Base-by-base conservation (phyloP, 2,797 vertebrate species). In the Crocidura indochinensis region DNA sequence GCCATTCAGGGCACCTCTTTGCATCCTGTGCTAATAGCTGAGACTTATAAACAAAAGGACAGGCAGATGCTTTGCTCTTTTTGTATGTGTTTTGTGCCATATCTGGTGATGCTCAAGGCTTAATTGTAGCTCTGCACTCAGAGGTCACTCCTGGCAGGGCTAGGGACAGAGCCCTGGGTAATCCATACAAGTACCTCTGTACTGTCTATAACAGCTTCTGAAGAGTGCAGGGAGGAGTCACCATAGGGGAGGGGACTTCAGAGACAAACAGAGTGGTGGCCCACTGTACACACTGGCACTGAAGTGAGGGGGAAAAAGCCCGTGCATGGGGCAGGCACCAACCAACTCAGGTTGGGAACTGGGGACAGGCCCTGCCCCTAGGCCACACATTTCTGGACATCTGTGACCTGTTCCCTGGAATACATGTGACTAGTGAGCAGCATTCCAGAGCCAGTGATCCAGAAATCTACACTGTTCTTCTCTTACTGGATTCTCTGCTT, bases 401-500 rank as follows among this genome's bases (percentile, higher is more conserved):
- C 4, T 64, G 65, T 47, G 1, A 10, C 3, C 67, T 2, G 27
- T 46, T 2, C 47, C 27, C 26, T 38, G 38, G 38, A 38, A 38
- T 38, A 38, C 38, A 38, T 5, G 38, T 38, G 38, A 1, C 47
- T 1, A 10, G 46, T 17, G 29, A 10, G 15, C 5, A 9, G 62
- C 31, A 1, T 24, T 29, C 1, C 24, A 19, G 49, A 76, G 12
- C 9, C 46, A n/a, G 60, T 24, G 6, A 24, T 7, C 17, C 38
- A 38, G 26, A 73, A 60, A 4, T 60, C 24, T 12, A 1, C 4
- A 27, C 19, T 20, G n/a, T n/a, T 31, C 27, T 20, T 24, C 62
- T 17, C 24, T 5, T 0, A 0, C 1, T 1, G 38, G 14, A 72
- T 67, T 60, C 2, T 46, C 38, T 0, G 0, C 51, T 38, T 44